Conservation (phyloP, 2,888 invertebrate genomes). For the Rhingia campestris region DNA sequence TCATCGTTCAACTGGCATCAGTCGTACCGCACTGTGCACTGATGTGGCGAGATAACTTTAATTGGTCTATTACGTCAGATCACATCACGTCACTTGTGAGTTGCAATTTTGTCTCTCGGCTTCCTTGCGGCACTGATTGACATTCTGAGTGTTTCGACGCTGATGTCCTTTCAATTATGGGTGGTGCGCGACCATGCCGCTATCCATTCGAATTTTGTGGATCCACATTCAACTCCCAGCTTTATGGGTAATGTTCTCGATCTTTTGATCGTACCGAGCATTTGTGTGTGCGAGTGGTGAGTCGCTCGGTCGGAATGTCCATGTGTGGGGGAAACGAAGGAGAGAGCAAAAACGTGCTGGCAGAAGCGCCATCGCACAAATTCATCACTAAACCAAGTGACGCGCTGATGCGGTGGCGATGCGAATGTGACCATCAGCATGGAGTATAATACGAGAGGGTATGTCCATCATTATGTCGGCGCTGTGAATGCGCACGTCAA, state of each 20-base stretch:
- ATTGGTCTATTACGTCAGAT: conserved; percentile 81
- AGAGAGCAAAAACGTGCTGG: conserved; percentile 66
- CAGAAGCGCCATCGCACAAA: conserved; percentile 75
- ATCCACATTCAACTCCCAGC: not conserved
- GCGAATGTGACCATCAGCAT: conserved; percentile 40
- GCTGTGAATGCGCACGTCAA: conserved; percentile 83
- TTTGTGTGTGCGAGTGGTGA: conserved; percentile 1
- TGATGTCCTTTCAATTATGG: conserved; percentile 70
- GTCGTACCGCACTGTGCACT: conserved; percentile 52
- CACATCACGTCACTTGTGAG: conserved; percentile 75
- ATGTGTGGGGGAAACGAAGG: not conserved
- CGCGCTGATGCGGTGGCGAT: conserved; percentile 53
- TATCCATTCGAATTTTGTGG: conserved; percentile 14
- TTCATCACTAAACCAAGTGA: conserved; percentile 73
- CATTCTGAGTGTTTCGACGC: conserved; percentile 58
- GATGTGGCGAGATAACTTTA: conserved; percentile 76
- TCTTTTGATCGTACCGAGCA: conserved; percentile 67
- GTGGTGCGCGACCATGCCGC: conserved; percentile 6
- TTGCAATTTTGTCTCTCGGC: conserved; percentile 51
- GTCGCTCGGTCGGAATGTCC: not conserved
- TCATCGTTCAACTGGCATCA: conserved; percentile 67
- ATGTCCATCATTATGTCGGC: conserved; percentile 83
- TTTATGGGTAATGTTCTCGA: conserved; percentile 54
- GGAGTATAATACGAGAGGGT: conserved; percentile 49
- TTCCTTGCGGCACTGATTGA: conserved; percentile 59